Percentiles rank a stretch among this genome's conserved stretches.
Evolutionary conservation across 2,797 vertebrate species (phyloP).

Genomic region (Enteromius mattozi): DNA sequence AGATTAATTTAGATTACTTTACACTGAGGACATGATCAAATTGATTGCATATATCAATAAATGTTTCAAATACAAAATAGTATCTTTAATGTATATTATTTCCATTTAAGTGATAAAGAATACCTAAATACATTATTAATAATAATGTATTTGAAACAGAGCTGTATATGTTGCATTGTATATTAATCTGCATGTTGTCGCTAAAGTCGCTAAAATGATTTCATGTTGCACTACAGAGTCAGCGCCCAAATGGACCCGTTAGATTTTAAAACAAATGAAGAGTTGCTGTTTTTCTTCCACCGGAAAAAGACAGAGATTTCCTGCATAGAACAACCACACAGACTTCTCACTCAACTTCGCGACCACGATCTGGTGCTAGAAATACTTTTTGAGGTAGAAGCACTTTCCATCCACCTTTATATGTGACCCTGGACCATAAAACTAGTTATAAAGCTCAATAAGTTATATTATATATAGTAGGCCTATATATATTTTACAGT

Average conservation of each 20-base stretch:
- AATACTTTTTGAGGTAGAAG: slow-evolving; percentile 64
- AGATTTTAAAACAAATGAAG: slow-evolving; percentile 46
- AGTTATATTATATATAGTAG: no score
- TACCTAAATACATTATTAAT: no score
- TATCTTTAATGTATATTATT: no score
- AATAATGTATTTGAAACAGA: not conserved
- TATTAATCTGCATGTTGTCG: no score
- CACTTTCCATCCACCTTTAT: not conserved
- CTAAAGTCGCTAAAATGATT: not conserved
- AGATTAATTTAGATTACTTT: no score
- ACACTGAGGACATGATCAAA: no score
- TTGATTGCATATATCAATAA: no score
- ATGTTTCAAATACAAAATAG: no score
- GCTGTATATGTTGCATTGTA: not conserved
- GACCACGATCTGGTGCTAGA: slow-evolving; percentile 73
- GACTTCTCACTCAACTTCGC: slow-evolving; percentile 70
- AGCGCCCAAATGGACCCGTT: slow-evolving; percentile 65
- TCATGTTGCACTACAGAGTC: not conserved
- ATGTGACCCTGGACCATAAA: not conserved
- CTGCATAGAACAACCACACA: slow-evolving; percentile 68
- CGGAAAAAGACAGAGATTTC: slow-evolving; percentile 73
- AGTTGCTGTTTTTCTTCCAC: slow-evolving; percentile 68
- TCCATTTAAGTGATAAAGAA: no score
- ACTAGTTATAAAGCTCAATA: no score
- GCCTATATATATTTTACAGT: no score